Evolutionary conservation across 2,797 vertebrate species (phyloP).

Genomic region (Prunella strophiata): DNA sequence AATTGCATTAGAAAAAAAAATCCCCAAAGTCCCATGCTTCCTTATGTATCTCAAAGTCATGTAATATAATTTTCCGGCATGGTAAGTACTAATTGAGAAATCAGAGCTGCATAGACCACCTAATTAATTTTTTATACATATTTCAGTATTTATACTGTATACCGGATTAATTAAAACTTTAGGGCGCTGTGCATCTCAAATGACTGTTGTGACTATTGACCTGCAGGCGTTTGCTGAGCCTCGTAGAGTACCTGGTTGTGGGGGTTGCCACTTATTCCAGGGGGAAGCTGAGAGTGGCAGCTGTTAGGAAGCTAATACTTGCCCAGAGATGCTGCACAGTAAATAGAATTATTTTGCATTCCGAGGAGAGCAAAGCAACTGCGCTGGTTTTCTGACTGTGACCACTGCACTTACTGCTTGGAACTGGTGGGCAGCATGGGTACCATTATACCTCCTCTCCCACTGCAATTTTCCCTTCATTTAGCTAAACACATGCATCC

Average conservation of each 20-base stretch:
- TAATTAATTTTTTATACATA: slow-evolving; percentile 75
- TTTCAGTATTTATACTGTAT: slow-evolving; percentile 71
- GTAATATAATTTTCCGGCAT: slow-evolving; percentile 69
- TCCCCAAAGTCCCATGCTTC: slow-evolving; percentile 57
- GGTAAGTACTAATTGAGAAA: slow-evolving; percentile 75
- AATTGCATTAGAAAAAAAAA: slow-evolving; percentile 55
- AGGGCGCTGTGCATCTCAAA: slow-evolving; percentile 65
- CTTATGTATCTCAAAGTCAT: slow-evolving; percentile 69
- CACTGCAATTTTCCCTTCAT: neutral
- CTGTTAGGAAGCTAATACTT: slow-evolving; percentile 55
- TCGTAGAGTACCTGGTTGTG: slow-evolving; percentile 40
- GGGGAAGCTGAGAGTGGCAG: slow-evolving; percentile 55
- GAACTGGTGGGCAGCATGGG: neutral
- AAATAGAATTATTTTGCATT: slow-evolving; percentile 54
- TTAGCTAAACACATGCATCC: neutral
- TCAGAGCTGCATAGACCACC: slow-evolving; percentile 71
- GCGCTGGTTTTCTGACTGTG: neutral
- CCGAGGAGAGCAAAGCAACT: neutral
- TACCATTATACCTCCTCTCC: neutral
- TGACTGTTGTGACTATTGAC: slow-evolving; percentile 70
- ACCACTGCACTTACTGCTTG: neutral
- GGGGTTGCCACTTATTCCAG: slow-evolving; percentile 46
- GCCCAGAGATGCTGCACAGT: neutral
- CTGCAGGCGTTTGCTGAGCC: slow-evolving; percentile 52
- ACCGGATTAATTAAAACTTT: slow-evolving; percentile 72